A percentile compares a stretch with the other conserved stretches of the same genome.
These are phyloP conservation scores for Nibea coibor DNA, from an alignment of 2,113 vertebrate genomes.

Conservation along the genomic window DNA sequence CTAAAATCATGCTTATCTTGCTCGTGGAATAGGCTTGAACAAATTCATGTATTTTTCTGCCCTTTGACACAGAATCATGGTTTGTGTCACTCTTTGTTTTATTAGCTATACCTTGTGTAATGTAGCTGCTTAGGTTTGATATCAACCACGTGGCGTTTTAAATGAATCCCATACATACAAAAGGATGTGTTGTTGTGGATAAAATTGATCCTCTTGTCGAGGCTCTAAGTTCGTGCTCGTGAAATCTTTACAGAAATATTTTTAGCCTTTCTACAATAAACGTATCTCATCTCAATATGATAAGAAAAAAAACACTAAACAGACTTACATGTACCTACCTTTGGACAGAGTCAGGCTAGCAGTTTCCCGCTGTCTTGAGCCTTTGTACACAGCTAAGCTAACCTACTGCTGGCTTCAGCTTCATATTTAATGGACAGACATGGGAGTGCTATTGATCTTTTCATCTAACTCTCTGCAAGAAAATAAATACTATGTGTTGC, in stretches of 20 bases:
- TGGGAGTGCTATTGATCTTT: background rate
- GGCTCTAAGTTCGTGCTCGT: background rate
- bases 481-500: background rate
- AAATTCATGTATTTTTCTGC: conserved; percentile 3
- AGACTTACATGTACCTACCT: too few species aligned
- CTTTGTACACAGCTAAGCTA: background rate
- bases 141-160: background rate
- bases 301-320: too few species aligned
- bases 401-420: background rate
- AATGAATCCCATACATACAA: background rate
- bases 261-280: background rate
- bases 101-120: background rate
- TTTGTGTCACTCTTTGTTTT: background rate
- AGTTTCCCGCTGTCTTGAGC: background rate
- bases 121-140: background rate
- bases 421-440: background rate
- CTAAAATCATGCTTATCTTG: background rate
- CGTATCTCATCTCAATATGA: too few species aligned
- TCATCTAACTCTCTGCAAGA: background rate
- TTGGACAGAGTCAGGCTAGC: background rate
- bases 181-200: background rate
- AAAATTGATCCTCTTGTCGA: background rate
- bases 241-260: background rate
- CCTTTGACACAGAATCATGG: background rate
- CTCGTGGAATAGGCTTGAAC: background rate